phyloP scores from a whole-genome alignment of 2,797 vertebrate species.

The Helostoma temminkii region DNA sequence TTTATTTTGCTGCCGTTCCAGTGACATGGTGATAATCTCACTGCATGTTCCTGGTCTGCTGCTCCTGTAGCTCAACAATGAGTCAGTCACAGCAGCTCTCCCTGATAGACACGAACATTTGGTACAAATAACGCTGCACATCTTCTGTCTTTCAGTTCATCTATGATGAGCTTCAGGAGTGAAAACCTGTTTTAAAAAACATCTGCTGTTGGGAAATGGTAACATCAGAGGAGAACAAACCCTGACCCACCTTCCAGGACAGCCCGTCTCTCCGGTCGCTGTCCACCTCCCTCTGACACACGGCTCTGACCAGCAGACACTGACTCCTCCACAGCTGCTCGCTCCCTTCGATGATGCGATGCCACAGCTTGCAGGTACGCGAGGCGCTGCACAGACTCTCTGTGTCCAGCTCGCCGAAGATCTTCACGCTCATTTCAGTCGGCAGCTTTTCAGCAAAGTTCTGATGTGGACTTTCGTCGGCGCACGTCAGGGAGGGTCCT shows the following conservation, averaged over 20 bases:
- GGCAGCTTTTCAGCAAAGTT: constrained; percentile 86
- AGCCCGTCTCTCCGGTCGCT: constrained; percentile 82
- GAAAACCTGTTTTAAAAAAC: too few species aligned
- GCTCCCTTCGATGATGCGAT: constrained; percentile 78
- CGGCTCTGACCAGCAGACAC: constrained; percentile 79
- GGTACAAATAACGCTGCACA: too few species aligned
- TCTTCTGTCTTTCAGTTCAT: too few species aligned
- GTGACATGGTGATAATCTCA: too few species aligned
- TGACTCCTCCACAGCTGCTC: constrained; percentile 88
- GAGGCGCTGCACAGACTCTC: constrained; percentile 87
- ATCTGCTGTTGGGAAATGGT: too few species aligned
- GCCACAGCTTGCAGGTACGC: constrained; percentile 86
- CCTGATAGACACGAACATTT: too few species aligned
- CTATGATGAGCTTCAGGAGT: too few species aligned
- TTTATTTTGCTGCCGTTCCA: too few species aligned
- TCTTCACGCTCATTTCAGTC: constrained; percentile 84
- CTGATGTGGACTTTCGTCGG: background rate
- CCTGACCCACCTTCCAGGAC: constrained; percentile 89
- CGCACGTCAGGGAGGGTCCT: background rate
- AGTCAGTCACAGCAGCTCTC: too few species aligned
- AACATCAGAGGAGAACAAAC: background rate
- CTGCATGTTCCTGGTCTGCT: too few species aligned
- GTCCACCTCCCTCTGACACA: constrained; percentile 88
- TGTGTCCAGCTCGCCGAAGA: constrained; percentile 87
- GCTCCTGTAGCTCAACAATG: too few species aligned